Conservation (phyloP, 2,113 vertebrate species). For the Pheucticus melanocephalus region DNA sequence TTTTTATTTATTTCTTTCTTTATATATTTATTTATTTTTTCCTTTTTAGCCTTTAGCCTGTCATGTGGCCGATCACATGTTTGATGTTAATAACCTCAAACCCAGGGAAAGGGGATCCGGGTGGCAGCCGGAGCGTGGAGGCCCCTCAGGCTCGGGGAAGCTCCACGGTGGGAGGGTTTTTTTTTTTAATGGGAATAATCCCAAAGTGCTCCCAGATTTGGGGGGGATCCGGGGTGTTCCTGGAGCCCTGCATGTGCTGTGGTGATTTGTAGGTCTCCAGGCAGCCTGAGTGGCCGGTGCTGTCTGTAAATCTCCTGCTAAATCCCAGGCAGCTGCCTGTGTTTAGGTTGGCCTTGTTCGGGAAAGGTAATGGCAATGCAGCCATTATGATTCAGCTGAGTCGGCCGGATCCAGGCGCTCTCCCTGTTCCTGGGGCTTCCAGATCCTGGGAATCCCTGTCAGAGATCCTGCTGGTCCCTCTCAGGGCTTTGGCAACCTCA, state of each 20-base stretch:
- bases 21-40: not conserved
- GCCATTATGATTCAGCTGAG: constrained; percentile 47
- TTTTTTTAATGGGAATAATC: not conserved
- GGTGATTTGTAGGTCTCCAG: not conserved
- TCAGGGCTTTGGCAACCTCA: not conserved
- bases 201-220: accelerated
- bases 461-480: accelerated
- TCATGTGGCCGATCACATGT: not conserved
- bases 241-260: accelerated
- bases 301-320: constrained; percentile 23
- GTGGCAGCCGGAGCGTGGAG: not conserved
- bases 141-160: not conserved
- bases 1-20: not conserved
- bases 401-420: accelerated
- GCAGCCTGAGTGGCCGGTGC: not conserved
- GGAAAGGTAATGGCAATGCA: constrained; percentile 43
- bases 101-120: not conserved
- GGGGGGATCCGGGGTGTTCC: not conserved
- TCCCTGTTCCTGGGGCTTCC: not conserved
- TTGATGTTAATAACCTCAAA: constrained; percentile 8
- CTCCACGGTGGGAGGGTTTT: not conserved
- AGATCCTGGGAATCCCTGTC: not conserved
- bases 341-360: not conserved
- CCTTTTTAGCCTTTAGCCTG: not conserved
- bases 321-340: constrained; percentile 34